Base-by-base conservation (phyloP, 2,888 invertebrate genomes). In the Lepidonotus clava region DNA sequence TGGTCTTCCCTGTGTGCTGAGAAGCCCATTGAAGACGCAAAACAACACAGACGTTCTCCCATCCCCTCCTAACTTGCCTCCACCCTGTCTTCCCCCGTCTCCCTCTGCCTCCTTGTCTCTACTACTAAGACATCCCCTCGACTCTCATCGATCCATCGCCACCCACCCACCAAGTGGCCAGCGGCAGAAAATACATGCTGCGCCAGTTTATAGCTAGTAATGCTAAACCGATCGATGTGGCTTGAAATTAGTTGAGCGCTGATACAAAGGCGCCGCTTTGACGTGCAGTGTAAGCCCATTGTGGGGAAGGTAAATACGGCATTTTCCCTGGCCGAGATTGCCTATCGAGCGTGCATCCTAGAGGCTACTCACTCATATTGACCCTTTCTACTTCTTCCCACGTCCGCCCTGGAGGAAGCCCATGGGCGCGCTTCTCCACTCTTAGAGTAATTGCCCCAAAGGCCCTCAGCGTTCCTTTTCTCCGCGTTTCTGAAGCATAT, bases 181-280 rank as follows among this genome's bases (percentile, higher is more conserved):
- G 38, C 32, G 36, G 36, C 34, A 61, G 61, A 36, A 51, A 76
- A 40, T 76, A 38, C 76, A 76, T 76, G 76, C 76, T 34, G 24
- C 76, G 40, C 76, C 76, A 76, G 80, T 80, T 80, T 80, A 80
- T 80, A 80, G 80, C 46, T 51, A 80, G 80, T 80, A 80, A 80
- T 80, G 41, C 46, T 41, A 80, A 80, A 41, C 41, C 46, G 34
- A 80, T 80, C 80, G 80, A 80, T 80, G 46, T 18, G 18, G 41
- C 28, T 28, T 80, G 80, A 80, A 80, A 80, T 80, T 80, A 80
- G 80, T 80, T 80, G 71, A 21, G 71, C 8, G 71, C 71, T 61
- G 18, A 40, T 34, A 80, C 80, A 80, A 80, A 46, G 51, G 46
- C 46, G 51, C 51, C 11, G 21, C 80, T 80, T 80, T 80, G 80